phyloP scores from a whole-genome alignment of 2,888 invertebrate genomes.

The Drosophila mettleri region DNA sequence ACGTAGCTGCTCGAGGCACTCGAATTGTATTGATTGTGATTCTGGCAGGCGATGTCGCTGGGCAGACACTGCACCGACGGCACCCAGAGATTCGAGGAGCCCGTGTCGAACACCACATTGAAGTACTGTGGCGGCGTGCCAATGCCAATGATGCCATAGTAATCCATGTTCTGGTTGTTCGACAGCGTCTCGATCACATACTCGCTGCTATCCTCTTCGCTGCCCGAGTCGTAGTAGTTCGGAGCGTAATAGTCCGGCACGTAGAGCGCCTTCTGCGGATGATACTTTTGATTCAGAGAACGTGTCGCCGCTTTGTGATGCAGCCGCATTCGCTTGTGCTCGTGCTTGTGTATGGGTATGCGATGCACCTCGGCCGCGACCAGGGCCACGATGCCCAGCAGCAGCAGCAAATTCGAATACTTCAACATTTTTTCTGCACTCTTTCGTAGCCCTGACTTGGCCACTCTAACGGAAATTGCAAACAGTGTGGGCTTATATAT shows the following conservation, averaged over 20 bases:
- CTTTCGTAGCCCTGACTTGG: slow-evolving; percentile 37
- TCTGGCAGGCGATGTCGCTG: slow-evolving; percentile 96
- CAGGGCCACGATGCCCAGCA: slow-evolving; percentile 63
- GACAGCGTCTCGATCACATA: slow-evolving; percentile 86
- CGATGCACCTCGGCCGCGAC: slow-evolving; percentile 67
- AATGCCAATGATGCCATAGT: slow-evolving; percentile 95
- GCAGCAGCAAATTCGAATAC: slow-evolving; percentile 42
- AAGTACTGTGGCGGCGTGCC: slow-evolving; percentile 96
- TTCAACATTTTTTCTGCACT: slow-evolving; percentile 57
- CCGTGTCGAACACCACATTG: slow-evolving; percentile 96
- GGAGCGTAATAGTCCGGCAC: slow-evolving; percentile 41
- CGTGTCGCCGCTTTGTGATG: slow-evolving; percentile 39
- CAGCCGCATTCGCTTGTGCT: slow-evolving; percentile 43
- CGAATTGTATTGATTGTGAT: slow-evolving; percentile 98
- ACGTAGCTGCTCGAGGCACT: slow-evolving; percentile 92
- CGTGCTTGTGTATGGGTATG: slow-evolving; percentile 66
- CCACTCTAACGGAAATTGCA: slow-evolving; percentile 29
- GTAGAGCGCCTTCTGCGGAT: slow-evolving; percentile 27
- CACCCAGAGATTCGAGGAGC: slow-evolving; percentile 99
- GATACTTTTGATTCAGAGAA: slow-evolving; percentile 55
- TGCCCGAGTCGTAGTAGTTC: slow-evolving; percentile 26
- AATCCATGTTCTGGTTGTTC: slow-evolving; percentile 97
- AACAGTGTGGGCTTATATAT: slow-evolving; percentile 43
- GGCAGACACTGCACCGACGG: slow-evolving; percentile 97
- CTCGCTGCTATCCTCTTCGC: slow-evolving; percentile 25